Conservation (phyloP, 2,888 invertebrate species). For the Drosophila meridionalis region DNA sequence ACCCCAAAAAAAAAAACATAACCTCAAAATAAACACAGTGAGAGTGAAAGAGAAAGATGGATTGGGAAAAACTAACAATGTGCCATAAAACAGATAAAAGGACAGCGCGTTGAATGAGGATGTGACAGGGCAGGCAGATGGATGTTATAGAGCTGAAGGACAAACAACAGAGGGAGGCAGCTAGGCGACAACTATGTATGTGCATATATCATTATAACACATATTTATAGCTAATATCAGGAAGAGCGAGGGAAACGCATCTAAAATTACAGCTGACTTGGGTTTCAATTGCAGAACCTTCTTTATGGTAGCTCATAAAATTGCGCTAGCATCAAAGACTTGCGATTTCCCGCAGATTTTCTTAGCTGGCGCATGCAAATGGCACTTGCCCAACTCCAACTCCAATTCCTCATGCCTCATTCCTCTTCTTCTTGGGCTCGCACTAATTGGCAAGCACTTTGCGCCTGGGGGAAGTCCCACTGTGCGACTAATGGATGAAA, state of each 20-base stretch:
- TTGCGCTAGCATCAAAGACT: slow-evolving; percentile 21
- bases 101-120: slow-evolving; percentile 19
- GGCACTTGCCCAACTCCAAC: slow-evolving; percentile 18
- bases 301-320: slow-evolving; percentile 48
- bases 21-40: slow-evolving; percentile 48
- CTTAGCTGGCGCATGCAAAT: slow-evolving; percentile 58
- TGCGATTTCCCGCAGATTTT: slow-evolving; percentile 18
- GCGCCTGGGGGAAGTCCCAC: slow-evolving; percentile 73
- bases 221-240: slow-evolving; percentile 26
- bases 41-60: background rate
- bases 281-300: slow-evolving; percentile 43
- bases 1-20: slow-evolving; percentile 25
- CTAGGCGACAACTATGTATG: slow-evolving; percentile 13
- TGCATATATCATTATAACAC: background rate
- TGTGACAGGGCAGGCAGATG: slow-evolving; percentile 41
- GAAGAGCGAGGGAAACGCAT: slow-evolving; percentile 9
- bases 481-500: slow-evolving; percentile 82
- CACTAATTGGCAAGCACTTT: slow-evolving; percentile 75
- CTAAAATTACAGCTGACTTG: slow-evolving; percentile 48
- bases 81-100: slow-evolving; percentile 30
- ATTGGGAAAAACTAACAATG: slow-evolving; percentile 37
- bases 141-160: slow-evolving; percentile 51
- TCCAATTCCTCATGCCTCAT: background rate
- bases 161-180: slow-evolving; percentile 42
- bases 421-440: slow-evolving; percentile 32